phyloP scores from a whole-genome alignment of 2,797 vertebrate species.

The Sebastiscus albofasciatus region DNA sequence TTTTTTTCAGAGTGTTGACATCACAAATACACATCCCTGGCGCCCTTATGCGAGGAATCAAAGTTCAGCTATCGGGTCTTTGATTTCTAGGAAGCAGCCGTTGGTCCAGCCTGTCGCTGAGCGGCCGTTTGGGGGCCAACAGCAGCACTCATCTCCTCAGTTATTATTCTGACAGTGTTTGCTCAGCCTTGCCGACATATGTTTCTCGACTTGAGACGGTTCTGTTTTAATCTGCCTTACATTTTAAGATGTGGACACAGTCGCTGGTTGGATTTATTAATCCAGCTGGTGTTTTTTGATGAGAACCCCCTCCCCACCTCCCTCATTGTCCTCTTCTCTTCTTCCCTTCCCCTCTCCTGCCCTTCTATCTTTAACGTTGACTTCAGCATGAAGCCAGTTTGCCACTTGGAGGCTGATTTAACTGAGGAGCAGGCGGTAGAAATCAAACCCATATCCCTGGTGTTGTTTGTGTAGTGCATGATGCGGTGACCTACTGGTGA shows the following conservation, averaged over 20 bases:
- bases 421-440: not conserved
- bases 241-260: slow-evolving; percentile 75
- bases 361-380: slow-evolving; percentile 32
- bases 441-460: not conserved
- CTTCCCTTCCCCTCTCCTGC: slow-evolving; percentile 18
- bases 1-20: slow-evolving; percentile 54
- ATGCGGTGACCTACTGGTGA: not conserved
- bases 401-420: not conserved
- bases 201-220: slow-evolving; percentile 70
- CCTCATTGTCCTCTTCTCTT: slow-evolving; percentile 46
- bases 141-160: slow-evolving; percentile 58
- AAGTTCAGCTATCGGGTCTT: slow-evolving; percentile 67
- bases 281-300: slow-evolving; percentile 80
- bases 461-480: not conserved
- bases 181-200: slow-evolving; percentile 76
- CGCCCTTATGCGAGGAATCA: slow-evolving; percentile 50
- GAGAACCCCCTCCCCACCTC: slow-evolving; percentile 21
- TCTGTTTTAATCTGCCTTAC: slow-evolving; percentile 73
- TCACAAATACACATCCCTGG: slow-evolving; percentile 42
- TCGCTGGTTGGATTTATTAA: slow-evolving; percentile 79
- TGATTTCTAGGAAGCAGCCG: slow-evolving; percentile 77
- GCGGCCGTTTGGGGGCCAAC: slow-evolving; percentile 55
- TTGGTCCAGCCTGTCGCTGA: slow-evolving; percentile 43
- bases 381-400: slow-evolving; percentile 34
- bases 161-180: slow-evolving; percentile 76